A percentile compares a stretch with the other conserved stretches of the same genome.
phyloP scores from a whole-genome alignment of 2,113 vertebrate species.

The Notiomystis cincta region DNA sequence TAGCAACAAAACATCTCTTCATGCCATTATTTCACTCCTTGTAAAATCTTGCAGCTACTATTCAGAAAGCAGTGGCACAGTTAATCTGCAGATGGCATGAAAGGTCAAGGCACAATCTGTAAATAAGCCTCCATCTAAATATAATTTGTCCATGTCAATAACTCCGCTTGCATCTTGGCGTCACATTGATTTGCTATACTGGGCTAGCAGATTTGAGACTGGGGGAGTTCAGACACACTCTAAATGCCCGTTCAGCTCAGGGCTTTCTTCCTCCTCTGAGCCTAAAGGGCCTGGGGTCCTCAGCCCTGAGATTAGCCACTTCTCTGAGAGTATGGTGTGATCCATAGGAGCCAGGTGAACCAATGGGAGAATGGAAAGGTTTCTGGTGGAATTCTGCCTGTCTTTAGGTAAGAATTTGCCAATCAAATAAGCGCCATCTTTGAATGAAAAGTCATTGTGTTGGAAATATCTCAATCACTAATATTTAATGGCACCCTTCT shows the following conservation, averaged over 20 bases:
- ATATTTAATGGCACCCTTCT: neutral
- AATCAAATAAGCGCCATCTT: neutral
- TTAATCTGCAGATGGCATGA: neutral
- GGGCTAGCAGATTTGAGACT: neutral
- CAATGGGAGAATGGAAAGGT: fast-evolving
- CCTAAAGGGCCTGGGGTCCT: neutral
- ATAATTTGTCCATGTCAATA: neutral
- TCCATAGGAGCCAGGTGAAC: neutral
- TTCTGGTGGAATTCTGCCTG: neutral
- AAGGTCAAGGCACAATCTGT: neutral
- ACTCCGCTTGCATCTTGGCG: fast-evolving
- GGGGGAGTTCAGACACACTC: neutral
- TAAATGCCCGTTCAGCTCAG: neutral
- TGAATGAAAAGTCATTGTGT: neutral
- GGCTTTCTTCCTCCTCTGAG: neutral
- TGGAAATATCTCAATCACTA: neutral
- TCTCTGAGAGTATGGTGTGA: neutral
- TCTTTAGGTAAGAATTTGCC: neutral
- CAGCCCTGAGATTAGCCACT: neutral
- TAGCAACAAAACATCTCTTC: neutral
- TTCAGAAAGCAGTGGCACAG: neutral
- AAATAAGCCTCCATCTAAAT: neutral
- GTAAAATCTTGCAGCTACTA: neutral
- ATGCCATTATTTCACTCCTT: neutral
- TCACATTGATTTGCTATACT: neutral